phyloP scores from a whole-genome alignment of 2,113 vertebrate genomes.

The Zosterops lateralis region DNA sequence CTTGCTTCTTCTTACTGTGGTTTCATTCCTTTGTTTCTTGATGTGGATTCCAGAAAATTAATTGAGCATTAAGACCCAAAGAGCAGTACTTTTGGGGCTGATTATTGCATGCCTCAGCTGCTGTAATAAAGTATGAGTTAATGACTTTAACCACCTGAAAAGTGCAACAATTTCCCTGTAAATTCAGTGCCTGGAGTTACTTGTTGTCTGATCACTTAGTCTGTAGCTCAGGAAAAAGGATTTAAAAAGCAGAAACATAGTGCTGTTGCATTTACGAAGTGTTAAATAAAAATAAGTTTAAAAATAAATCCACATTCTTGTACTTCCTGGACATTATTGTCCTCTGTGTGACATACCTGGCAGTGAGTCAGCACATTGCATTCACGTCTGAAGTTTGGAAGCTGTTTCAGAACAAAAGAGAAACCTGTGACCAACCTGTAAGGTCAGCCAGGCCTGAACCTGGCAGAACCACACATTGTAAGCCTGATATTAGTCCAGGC shows the following conservation, averaged over 20 bases:
- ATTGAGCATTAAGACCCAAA: slow-evolving; percentile 66
- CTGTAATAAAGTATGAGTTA: slow-evolving; percentile 68
- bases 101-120: slow-evolving; percentile 65
- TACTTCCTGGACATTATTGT: background rate
- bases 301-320: slow-evolving; percentile 32
- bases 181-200: slow-evolving; percentile 46
- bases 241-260: background rate
- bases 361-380: background rate
- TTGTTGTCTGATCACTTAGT: slow-evolving; percentile 25
- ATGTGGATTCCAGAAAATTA: slow-evolving; percentile 68
- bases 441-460: background rate
- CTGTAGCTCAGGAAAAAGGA: background rate
- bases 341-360: background rate
- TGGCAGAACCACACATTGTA: background rate
- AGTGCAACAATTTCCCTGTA: slow-evolving; percentile 55
- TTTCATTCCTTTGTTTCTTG: slow-evolving; percentile 59
- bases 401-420: background rate
- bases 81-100: slow-evolving; percentile 45
- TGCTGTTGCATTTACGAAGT: background rate
- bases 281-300: slow-evolving; percentile 10
- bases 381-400: background rate
- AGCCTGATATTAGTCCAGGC: background rate
- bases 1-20: slow-evolving; percentile 63
- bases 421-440: background rate
- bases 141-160: slow-evolving; percentile 68